Base-by-base conservation (phyloP, 2,113 vertebrate species). In the Eonycteris spelaea region DNA sequence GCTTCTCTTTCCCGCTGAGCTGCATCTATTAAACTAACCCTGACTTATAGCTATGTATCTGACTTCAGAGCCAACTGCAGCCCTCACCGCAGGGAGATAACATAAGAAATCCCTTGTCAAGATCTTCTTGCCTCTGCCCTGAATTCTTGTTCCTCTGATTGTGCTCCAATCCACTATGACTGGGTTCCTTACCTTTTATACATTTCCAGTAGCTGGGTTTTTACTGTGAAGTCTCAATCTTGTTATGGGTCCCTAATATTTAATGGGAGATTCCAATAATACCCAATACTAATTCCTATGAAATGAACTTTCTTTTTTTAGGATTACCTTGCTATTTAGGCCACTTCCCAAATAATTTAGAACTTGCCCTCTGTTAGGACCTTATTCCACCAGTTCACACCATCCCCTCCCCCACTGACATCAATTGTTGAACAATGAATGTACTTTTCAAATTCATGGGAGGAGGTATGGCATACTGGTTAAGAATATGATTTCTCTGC, bases 11-110 rank as follows among this genome's bases (percentile, higher is more conserved):
- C 40, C 3, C 8, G 89, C 57, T 77, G 38, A 95, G 93, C 61
- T 13, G 14, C 65, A 89, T 79, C 74, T 83, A 71, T 95, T 95
- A 78, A 80, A 93, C 93, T 93, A 92, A 70, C n/a, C 79, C 70
- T 63, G 55, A 96, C 65, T 82, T 92, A 80, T 0, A 95, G 94
- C 40, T 65, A 68, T 26, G 55, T 68, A 55, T 82, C 45, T 75
- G 59, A 75, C 57, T 75, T 71, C 40, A 38, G 18, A 33, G 63
- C 82, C 90, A 91, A 67, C n/a, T 73, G n/a, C 16, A 61, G 55
- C 28, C 75, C 45, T 86, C 45, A 6, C 51, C 51, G 74, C 28
- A 45, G 57, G 14, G 11, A 79, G 63, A 86, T 30, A 94, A 80
- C 11, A 15, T 79, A 84, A 95, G 89, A 95, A 74, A 74, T 53